A percentile compares a stretch with the other conserved stretches of the same genome.
Evolutionary conservation across 2,888 invertebrate species (phyloP).

Genomic region (Cerastis leucographa): DNA sequence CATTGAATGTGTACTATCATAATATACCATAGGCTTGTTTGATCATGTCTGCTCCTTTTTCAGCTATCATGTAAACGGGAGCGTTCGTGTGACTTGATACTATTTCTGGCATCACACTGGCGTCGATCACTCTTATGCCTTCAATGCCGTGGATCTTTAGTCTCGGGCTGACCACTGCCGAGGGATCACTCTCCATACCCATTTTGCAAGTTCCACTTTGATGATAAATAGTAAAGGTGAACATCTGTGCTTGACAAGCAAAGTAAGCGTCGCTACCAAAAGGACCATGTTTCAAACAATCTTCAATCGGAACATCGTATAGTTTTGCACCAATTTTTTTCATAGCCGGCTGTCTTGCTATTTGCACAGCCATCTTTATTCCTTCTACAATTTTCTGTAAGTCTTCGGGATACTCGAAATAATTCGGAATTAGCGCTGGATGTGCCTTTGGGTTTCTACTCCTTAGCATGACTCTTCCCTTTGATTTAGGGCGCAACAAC

Average conservation of each 20-base stretch:
- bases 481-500: slow-evolving; percentile 93
- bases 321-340: slow-evolving; percentile 90
- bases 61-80: slow-evolving; percentile 95
- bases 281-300: slow-evolving; percentile 89
- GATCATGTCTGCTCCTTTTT: slow-evolving; percentile 94
- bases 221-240: slow-evolving; percentile 93
- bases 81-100: slow-evolving; percentile 95
- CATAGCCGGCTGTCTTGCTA: slow-evolving; percentile 91
- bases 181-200: slow-evolving; percentile 90
- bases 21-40: slow-evolving; percentile 89
- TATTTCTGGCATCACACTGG: slow-evolving; percentile 95
- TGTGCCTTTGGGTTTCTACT: slow-evolving; percentile 93
- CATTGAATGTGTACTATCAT: slow-evolving; percentile 41
- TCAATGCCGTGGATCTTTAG: slow-evolving; percentile 92
- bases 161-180: slow-evolving; percentile 92
- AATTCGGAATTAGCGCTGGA: slow-evolving; percentile 95
- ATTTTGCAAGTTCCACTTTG: slow-evolving; percentile 93
- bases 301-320: slow-evolving; percentile 91
- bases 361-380: slow-evolving; percentile 90
- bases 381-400: slow-evolving; percentile 92
- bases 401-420: slow-evolving; percentile 92
- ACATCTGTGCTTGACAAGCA: slow-evolving; percentile 92
- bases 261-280: slow-evolving; percentile 93
- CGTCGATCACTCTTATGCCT: slow-evolving; percentile 94
- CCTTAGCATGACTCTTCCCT: slow-evolving; percentile 92